Conservation (phyloP, 2,888 invertebrate species). For the Palloptera scutellata region DNA sequence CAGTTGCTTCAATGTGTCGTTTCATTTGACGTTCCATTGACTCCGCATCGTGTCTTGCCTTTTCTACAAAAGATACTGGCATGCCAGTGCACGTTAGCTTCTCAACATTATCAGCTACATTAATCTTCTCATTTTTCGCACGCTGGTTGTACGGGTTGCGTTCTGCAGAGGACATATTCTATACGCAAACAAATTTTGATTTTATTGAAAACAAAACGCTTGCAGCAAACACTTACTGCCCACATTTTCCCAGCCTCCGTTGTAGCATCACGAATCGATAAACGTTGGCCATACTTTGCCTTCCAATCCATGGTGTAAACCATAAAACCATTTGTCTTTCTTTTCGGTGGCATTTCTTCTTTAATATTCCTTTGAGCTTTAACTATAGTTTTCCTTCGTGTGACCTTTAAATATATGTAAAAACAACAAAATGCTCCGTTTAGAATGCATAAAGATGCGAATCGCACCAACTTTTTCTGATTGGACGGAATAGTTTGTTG, state of each 20-base stretch:
- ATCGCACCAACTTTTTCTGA: too few relatives aligned
- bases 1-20: slow-evolving; percentile 49
- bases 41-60: slow-evolving; percentile 42
- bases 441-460: too few relatives aligned
- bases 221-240: slow-evolving; percentile 45
- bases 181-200: background rate
- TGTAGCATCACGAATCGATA: slow-evolving; percentile 45
- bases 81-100: slow-evolving; percentile 52
- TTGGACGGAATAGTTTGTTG: too few relatives aligned
- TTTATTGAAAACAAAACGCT: background rate
- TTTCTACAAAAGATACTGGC: slow-evolving; percentile 44
- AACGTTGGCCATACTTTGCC: slow-evolving; percentile 37
- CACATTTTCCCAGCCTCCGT: slow-evolving; percentile 49
- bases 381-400: background rate
- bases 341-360: slow-evolving; percentile 51
- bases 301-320: slow-evolving; percentile 53
- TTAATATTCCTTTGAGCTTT: background rate
- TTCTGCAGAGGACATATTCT: slow-evolving; percentile 51
- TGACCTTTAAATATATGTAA: background rate
- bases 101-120: slow-evolving; percentile 24
- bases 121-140: slow-evolving; percentile 45
- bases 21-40: slow-evolving; percentile 48
- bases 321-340: slow-evolving; percentile 53
- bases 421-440: background rate
- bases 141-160: slow-evolving; percentile 49